phyloP scores from a whole-genome alignment of 1,140 invertebrate genomes.

The Parasteatoda tepidariorum region DNA sequence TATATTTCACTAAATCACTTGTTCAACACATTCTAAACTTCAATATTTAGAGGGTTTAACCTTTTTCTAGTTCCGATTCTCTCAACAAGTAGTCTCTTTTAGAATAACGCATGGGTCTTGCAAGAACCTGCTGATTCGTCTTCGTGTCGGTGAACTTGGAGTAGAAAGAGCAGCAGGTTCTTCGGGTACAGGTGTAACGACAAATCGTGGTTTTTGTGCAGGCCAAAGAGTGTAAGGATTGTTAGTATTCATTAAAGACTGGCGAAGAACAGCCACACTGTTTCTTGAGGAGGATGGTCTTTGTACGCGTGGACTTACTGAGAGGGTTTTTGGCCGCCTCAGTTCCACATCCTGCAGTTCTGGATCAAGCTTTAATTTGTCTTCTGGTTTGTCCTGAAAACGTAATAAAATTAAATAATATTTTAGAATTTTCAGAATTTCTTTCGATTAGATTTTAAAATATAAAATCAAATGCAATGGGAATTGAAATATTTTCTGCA shows the following conservation, averaged over 20 bases:
- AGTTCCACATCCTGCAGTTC: conserved; percentile 34
- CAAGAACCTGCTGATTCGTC: conserved; percentile 43
- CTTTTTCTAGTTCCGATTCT: too few relatives aligned
- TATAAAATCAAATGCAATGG: background rate
- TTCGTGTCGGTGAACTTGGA: background rate
- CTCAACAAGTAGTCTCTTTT: conserved; percentile 53
- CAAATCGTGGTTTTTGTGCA: background rate
- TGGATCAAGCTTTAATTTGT: background rate
- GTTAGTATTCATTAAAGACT: conserved; percentile 34
- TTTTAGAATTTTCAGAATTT: background rate
- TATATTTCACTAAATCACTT: too few relatives aligned
- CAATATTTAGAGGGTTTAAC: too few relatives aligned
- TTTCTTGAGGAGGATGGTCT: background rate
- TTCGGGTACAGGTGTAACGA: conserved; percentile 38
- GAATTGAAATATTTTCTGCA: background rate
- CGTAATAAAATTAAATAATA: background rate
- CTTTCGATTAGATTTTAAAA: background rate
- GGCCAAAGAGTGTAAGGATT: conserved; percentile 55
- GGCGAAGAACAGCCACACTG: conserved; percentile 35
- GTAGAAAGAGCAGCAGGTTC: background rate
- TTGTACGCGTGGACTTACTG: background rate
- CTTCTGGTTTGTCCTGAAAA: background rate
- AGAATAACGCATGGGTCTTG: conserved; percentile 39
- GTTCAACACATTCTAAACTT: too few relatives aligned
- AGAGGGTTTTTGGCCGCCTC: background rate